Conservation (phyloP, 2,888 invertebrate genomes). For the Ophion obscuratus region DNA sequence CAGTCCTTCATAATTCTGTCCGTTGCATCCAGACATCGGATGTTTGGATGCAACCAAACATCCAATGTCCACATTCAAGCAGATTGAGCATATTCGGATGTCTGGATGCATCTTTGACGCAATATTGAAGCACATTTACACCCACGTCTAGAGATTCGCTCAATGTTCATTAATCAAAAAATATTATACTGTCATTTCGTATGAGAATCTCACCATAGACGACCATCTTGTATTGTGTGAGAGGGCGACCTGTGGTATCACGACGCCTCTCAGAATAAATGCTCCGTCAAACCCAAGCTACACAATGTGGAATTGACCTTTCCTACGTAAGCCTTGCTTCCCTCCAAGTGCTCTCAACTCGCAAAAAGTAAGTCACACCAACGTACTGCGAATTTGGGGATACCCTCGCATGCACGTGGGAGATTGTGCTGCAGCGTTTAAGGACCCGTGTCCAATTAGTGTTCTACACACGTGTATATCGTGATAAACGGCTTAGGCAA, state of each 20-base stretch:
- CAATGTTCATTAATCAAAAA: neutral
- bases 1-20: no score
- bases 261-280: neutral
- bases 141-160: neutral
- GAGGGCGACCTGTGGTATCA: neutral
- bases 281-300: neutral
- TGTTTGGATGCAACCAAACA: no score
- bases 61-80: no score
- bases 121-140: no score
- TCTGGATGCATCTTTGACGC: no score
- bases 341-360: neutral
- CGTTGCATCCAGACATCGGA: no score
- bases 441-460: constrained; percentile 16
- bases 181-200: neutral
- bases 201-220: neutral
- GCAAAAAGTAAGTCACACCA: neutral
- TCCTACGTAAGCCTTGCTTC: neutral
- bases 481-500: constrained; percentile 6
- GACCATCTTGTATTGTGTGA: neutral
- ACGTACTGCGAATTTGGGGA: neutral
- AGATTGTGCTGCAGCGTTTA: constrained; percentile 18
- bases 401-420: neutral
- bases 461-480: constrained; percentile 5
- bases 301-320: neutral
- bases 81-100: no score